Evolutionary conservation across 2,797 vertebrate genomes (phyloP).

Genomic region (Emydoidea blandingii): DNA sequence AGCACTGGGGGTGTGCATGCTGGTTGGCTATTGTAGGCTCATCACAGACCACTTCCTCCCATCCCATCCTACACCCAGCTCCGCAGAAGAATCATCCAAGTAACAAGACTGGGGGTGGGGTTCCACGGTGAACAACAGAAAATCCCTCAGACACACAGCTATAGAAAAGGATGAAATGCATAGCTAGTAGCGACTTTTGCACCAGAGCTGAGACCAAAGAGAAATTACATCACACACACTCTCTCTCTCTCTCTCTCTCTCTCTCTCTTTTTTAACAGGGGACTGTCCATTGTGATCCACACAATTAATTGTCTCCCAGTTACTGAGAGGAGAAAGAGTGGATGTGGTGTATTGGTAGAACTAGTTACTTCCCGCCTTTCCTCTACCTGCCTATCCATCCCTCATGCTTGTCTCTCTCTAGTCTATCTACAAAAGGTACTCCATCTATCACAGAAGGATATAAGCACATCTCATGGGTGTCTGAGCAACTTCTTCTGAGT

Average conservation of each 20-base stretch:
- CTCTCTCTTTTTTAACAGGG: too few relatives aligned
- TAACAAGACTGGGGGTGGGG: background rate
- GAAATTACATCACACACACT: background rate
- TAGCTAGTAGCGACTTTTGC: background rate
- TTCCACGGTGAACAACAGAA: background rate
- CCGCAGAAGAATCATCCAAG: background rate
- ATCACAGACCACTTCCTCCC: background rate
- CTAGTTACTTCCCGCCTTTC: background rate
- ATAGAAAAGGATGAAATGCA: background rate
- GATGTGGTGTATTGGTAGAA: background rate
- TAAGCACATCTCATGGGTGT: background rate
- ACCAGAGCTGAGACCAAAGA: background rate
- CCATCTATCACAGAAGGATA: background rate
- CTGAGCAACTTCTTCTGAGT: background rate
- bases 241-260: too few relatives aligned
- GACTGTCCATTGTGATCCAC: background rate
- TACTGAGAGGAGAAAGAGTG: background rate
- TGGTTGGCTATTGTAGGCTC: background rate
- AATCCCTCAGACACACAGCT: background rate
- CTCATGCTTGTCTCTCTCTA: background rate
- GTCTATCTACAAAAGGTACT: background rate
- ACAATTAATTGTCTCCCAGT: background rate
- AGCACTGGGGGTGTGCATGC: background rate
- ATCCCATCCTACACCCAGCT: background rate
- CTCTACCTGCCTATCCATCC: background rate